Evolutionary conservation across 2,888 invertebrate species (phyloP).

Genomic region (Phaonia tiefii): DNA sequence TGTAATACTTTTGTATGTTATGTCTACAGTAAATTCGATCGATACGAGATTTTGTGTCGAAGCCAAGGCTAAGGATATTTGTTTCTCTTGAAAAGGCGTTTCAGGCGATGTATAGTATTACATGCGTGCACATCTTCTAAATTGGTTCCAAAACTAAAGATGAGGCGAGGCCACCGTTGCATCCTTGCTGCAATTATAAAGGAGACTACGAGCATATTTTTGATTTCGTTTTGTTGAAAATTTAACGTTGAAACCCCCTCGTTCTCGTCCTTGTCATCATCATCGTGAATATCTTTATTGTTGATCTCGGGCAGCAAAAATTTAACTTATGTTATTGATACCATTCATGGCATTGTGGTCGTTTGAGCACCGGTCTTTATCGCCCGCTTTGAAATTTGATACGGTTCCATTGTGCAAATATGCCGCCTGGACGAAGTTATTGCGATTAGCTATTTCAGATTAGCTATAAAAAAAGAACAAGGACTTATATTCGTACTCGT

Average conservation of each 20-base stretch:
- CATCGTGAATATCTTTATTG: slow-evolving; percentile 61
- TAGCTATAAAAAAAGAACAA: slow-evolving; percentile 64
- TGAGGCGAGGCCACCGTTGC: background rate
- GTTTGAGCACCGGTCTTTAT: slow-evolving; percentile 67
- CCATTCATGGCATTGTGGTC: slow-evolving; percentile 65
- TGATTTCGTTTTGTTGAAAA: slow-evolving; percentile 3
- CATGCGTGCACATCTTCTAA: background rate
- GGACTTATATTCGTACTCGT: too few species aligned
- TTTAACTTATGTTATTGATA: slow-evolving; percentile 67
- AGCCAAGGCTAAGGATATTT: background rate
- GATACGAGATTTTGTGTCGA: background rate
- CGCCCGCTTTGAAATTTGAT: slow-evolving; percentile 68
- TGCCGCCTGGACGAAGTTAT: slow-evolving; percentile 65
- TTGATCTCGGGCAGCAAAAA: slow-evolving; percentile 66
- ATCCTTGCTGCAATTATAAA: slow-evolving; percentile 6
- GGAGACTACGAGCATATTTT: slow-evolving; percentile 14
- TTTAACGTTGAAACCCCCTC: slow-evolving; percentile 27
- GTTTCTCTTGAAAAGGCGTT: slow-evolving; percentile 24
- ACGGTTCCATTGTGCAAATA: slow-evolving; percentile 64
- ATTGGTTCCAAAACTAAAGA: background rate
- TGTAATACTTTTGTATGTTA: too few species aligned
- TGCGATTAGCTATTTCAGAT: slow-evolving; percentile 66
- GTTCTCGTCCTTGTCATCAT: background rate
- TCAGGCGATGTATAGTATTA: slow-evolving; percentile 18
- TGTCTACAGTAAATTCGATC: too few species aligned